Percentiles rank a stretch among this genome's conserved stretches.
Evolutionary conservation across 2,113 vertebrate genomes (phyloP).

Genomic region (Oreotrochilus melanogaster): DNA sequence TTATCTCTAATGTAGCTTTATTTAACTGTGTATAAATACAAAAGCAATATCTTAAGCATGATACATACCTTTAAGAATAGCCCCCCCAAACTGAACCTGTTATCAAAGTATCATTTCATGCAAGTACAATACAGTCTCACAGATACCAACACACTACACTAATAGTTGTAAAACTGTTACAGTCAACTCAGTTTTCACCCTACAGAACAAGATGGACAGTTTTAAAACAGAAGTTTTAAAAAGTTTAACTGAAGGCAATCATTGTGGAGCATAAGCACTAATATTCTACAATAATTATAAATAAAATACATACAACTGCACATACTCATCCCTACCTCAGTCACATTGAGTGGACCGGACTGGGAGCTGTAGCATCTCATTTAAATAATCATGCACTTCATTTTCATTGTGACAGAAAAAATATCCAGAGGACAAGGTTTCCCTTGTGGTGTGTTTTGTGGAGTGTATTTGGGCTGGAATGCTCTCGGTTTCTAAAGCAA

Average conservation of each 20-base stretch:
- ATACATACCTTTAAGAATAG: background rate
- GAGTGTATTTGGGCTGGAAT: background rate
- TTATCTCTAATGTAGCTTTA: background rate
- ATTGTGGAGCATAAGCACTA: background rate
- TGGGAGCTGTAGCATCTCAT: background rate
- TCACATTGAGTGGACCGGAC: background rate
- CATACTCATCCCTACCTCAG: background rate
- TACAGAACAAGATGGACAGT: background rate
- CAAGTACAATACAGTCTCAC: background rate
- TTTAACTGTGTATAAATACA: background rate
- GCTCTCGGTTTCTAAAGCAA: background rate
- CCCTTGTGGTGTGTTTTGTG: background rate
- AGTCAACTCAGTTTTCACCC: background rate
- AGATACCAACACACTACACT: background rate
- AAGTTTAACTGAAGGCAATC: fast-evolving
- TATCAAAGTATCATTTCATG: background rate
- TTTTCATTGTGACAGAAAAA: background rate
- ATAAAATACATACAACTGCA: background rate
- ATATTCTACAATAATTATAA: background rate
- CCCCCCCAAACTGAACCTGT: fast-evolving
- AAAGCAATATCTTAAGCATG: background rate
- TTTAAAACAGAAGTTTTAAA: no score
- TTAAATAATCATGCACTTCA: background rate
- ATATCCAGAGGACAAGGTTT: constrained; percentile 30
- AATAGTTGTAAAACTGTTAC: constrained; percentile 16